Percentiles rank a stretch among this genome's conserved stretches.
These are phyloP conservation scores for Leptinotarsa haldemani DNA, from an alignment of 2,888 invertebrate species.

Conservation along the genomic window DNA sequence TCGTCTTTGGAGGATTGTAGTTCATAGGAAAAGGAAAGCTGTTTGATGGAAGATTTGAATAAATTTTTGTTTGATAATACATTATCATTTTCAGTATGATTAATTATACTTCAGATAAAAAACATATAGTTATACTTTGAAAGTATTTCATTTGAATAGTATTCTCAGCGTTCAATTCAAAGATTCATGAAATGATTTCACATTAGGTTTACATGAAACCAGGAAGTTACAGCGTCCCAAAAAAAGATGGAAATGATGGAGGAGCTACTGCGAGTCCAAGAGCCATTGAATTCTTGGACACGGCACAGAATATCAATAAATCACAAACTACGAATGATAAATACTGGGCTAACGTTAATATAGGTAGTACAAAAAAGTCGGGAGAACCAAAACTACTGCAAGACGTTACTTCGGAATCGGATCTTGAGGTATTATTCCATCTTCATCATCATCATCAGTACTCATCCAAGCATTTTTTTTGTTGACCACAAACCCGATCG, in stretches of 20 bases:
- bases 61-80: too few species aligned
- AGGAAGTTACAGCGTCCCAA: conserved; percentile 78
- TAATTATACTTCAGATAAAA: too few species aligned
- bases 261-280: conserved; percentile 60
- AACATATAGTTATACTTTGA: background rate
- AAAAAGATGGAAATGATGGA: conserved; percentile 68
- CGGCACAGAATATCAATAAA: conserved; percentile 62
- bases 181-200: background rate
- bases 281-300: conserved; percentile 63
- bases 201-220: conserved; percentile 76
- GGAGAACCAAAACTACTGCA: conserved; percentile 42
- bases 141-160: background rate
- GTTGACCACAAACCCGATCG: too few species aligned
- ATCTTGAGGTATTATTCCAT: too few species aligned
- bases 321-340: too few species aligned
- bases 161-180: too few species aligned
- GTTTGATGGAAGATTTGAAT: too few species aligned
- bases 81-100: too few species aligned
- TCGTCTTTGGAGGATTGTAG: too few species aligned
- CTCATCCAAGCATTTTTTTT: too few species aligned
- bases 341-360: conserved; percentile 61
- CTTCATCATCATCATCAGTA: too few species aligned
- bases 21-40: too few species aligned
- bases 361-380: conserved; percentile 46
- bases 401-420: conserved; percentile 43